Conservation (phyloP, 2,888 invertebrate genomes). For the Ectobius pallidus region DNA sequence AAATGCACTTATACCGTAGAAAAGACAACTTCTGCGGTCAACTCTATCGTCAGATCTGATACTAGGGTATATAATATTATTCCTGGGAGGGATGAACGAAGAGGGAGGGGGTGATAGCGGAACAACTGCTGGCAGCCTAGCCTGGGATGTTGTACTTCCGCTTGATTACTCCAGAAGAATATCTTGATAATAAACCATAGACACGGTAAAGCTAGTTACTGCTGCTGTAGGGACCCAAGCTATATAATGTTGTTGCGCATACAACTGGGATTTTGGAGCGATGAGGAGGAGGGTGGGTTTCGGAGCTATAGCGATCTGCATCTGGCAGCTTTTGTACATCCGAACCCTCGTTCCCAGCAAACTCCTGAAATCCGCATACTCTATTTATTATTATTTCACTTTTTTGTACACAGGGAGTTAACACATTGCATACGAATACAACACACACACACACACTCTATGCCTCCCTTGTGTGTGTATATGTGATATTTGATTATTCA, state of each 20-base stretch:
- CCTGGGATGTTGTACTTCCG: slow-evolving; percentile 56
- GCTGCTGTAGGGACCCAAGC: slow-evolving; percentile 33
- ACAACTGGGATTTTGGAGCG: neutral
- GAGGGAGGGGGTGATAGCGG: neutral
- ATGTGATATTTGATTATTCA: slow-evolving; percentile 7
- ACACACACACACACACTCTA: neutral
- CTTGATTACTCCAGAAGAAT: slow-evolving; percentile 57
- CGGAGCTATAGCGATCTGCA: slow-evolving; percentile 29
- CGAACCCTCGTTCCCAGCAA: slow-evolving; percentile 28
- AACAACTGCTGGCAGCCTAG: slow-evolving; percentile 46
- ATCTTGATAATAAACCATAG: slow-evolving; percentile 54
- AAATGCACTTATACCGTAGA: no score
- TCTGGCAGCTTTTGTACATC: slow-evolving; percentile 38
- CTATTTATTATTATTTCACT: slow-evolving; percentile 21
- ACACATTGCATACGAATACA: slow-evolving; percentile 8
- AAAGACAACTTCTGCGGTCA: no score
- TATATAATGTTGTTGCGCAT: slow-evolving; percentile 6
- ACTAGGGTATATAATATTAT: neutral
- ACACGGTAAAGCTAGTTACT: slow-evolving; percentile 51
- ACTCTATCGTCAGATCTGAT: no score
- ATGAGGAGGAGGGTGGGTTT: slow-evolving; percentile 32
- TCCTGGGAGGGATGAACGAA: neutral
- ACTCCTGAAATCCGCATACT: slow-evolving; percentile 11
- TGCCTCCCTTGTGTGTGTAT: neutral
- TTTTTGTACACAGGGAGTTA: neutral